Conservation (phyloP, 2,797 vertebrate genomes). For the Ceyx erithaca region DNA sequence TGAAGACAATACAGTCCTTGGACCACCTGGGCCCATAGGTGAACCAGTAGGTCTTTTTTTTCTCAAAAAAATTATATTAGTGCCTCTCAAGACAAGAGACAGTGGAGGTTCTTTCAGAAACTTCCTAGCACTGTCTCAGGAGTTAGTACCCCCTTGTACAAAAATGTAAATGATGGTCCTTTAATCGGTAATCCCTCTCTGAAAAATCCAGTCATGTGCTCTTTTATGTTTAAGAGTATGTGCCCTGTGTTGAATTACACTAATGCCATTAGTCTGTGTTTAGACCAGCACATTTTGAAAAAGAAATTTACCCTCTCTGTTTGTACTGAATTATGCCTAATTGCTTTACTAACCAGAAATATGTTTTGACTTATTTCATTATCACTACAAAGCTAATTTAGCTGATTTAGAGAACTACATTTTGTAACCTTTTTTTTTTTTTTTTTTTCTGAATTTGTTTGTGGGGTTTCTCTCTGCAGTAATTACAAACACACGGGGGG, state of each 20-base stretch:
- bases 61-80: conserved; percentile 74
- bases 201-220: background rate
- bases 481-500: background rate
- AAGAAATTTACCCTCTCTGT: background rate
- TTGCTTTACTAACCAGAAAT: background rate
- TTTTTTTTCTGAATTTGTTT: background rate
- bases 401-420: background rate
- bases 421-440: background rate
- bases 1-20: conserved; percentile 88
- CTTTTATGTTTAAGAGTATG: background rate
- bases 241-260: background rate
- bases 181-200: background rate
- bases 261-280: background rate
- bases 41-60: conserved; percentile 99
- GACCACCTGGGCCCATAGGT: conserved; percentile 96
- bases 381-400: background rate
- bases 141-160: background rate
- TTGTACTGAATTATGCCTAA: background rate
- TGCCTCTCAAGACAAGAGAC: conserved; percentile 7
- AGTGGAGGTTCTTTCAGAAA: background rate
- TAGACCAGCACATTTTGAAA: background rate
- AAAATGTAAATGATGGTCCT: background rate
- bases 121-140: background rate
- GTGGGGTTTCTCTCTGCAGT: background rate
- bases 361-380: background rate